A percentile compares a stretch with the other conserved stretches of the same genome.
Evolutionary conservation across 1,140 invertebrate species (phyloP).

Genomic region (Solen grandis): DNA sequence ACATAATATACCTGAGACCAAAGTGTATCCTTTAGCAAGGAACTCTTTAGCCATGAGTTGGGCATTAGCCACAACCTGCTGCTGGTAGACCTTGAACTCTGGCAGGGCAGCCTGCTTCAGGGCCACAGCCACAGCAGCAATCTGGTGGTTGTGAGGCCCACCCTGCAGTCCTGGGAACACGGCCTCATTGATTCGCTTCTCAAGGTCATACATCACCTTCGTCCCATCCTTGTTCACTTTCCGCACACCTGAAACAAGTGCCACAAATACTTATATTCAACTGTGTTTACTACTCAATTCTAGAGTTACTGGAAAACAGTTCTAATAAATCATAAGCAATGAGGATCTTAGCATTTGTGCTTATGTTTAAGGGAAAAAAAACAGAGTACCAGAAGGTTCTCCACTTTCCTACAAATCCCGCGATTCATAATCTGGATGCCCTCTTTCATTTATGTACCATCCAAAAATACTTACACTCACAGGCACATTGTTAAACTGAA

Average conservation of each 20-base stretch:
- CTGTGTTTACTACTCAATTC: too few relatives aligned
- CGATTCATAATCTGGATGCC: too few relatives aligned
- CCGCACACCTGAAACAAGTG: constrained; percentile 82
- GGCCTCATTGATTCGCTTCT: constrained; percentile 93
- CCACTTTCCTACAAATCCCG: too few relatives aligned
- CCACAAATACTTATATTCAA: too few relatives aligned
- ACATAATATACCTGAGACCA: constrained; percentile 82
- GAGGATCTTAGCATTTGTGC: too few relatives aligned
- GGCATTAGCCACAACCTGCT: constrained; percentile 87
- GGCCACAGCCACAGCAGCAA: constrained; percentile 92
- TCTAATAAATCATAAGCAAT: too few relatives aligned
- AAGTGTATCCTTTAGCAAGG: constrained; percentile 80
- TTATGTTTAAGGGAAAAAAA: too few relatives aligned
- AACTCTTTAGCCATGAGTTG: constrained; percentile 81
- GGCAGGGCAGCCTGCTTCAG: constrained; percentile 91
- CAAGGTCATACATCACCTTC: constrained; percentile 91
- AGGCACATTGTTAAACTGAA: too few relatives aligned
- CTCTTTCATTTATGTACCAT: too few relatives aligned
- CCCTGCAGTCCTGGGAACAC: constrained; percentile 97
- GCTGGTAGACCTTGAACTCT: constrained; percentile 93
- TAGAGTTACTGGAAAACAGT: too few relatives aligned
- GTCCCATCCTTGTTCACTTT: constrained; percentile 87
- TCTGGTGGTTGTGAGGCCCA: constrained; percentile 96
- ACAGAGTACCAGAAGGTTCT: too few relatives aligned
- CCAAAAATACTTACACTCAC: too few relatives aligned